Evolutionary conservation across 2,797 vertebrate species (phyloP).

Genomic region (Sparus aurata): DNA sequence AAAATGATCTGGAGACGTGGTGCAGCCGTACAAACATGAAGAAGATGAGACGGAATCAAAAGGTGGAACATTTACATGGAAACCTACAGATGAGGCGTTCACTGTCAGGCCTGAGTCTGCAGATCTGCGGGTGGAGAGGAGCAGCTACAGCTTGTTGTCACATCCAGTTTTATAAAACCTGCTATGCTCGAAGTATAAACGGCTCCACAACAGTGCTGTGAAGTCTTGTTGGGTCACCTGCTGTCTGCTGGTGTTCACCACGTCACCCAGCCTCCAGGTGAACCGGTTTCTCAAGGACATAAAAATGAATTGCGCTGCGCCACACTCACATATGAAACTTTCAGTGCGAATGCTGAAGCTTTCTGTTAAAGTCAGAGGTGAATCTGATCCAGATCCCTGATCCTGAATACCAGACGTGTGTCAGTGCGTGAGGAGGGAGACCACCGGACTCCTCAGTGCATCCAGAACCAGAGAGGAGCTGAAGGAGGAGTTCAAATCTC

Average conservation of each 20-base stretch:
- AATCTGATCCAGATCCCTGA: conserved; percentile 19
- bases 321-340: neutral
- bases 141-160: conserved; percentile 6
- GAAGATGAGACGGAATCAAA: neutral
- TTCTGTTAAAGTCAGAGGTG: conserved; percentile 23
- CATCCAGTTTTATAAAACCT: neutral
- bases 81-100: conserved; percentile 2
- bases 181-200: neutral
- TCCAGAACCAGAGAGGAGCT: conserved; percentile 4
- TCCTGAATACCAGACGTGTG: neutral
- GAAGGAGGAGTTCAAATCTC: conserved; percentile 19
- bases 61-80: neutral
- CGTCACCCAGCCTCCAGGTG: neutral
- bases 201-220: neutral
- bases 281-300: neutral
- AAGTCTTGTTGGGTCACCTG: neutral
- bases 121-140: neutral
- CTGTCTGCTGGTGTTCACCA: neutral
- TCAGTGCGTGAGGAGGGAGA: conserved; percentile 10
- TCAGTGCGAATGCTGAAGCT: conserved; percentile 21
- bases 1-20: neutral
- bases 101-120: neutral
- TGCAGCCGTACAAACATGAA: neutral
- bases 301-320: neutral
- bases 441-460: conserved; percentile 18